Base-by-base conservation (phyloP, 2,797 vertebrate species). In the Falco concolor region DNA sequence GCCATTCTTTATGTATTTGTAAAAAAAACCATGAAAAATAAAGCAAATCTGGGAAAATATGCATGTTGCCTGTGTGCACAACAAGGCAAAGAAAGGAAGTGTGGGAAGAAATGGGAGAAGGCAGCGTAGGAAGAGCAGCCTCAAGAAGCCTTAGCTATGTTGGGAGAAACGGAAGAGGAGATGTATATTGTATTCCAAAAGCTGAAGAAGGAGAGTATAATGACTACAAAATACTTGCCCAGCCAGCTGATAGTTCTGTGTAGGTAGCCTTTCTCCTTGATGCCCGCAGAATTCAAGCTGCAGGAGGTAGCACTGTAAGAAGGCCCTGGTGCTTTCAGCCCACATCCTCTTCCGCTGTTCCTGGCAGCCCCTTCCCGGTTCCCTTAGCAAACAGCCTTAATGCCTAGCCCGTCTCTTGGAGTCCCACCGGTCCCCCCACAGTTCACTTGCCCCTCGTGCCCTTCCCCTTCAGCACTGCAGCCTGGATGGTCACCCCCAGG, bases 391-490 rank as follows among this genome's bases (percentile, higher is more conserved):
- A 42, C 42, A 42, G 17, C 42, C 42, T 42, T 42, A 42, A 17
- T 42, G 42, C 42, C 42, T 42, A 16, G 42, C 42, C 42, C 17
- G 8, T 42, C 42, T 42, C 42, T 17, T 42, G 42, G 19, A 12
- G 38, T 45, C 44, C n/a, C n/a, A 36, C 12, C 36, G 32, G 49
- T 25, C 21, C 27, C 69, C 44, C 42, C 42, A 15, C 25, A 25
- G 25, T 63, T 57, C 19, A 13, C 44, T n/a, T 40, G 20, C 64
- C 36, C 36, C 8, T 56, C 3, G 0, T 20, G 22, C 63, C 49
- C 42, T 49, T 61, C 11, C 13, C 34, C 13, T 1, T 0, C 3
- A 6, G 16, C 34, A 30, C n/a, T 1, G 2, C 34, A 54, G 65
- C 13, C 56, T 49, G 42, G 25, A 5, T 52, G 36, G 34, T 23